Evolutionary conservation across 2,113 vertebrate species (phyloP), one percentile per base, ranked within the genome.

Genomic region (Onychorhynchus coronatus): DNA sequence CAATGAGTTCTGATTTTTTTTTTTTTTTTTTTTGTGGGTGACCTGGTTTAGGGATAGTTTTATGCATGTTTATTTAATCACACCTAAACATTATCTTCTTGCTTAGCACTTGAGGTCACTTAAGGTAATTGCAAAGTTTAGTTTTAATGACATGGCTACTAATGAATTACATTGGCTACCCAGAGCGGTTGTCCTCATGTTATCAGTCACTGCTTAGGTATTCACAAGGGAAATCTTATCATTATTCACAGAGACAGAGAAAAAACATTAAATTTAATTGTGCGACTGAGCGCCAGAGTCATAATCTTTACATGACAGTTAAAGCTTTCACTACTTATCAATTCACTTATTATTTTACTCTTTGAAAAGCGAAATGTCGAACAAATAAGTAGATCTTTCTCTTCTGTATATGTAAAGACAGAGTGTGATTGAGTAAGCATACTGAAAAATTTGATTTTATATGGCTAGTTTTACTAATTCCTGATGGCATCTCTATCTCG

Each of bases 211-310:
- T 93, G 77, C 94, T 97, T 93, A 67, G 85, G 74, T 91, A 94
- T 44, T 96, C 96, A 88, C 78, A 35, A 39, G 91, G 89, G 91
- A 96, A 97, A 92, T 95, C 78, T 75, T 86, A 93, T 81, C 46
- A 8, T 95, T 96, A 95, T 89, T 95, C 94, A 96, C 85, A 95
- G 87, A 88, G 96, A 94, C 63, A 94, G 94, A 93, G 91, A 95
- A 98, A 97, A 97, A 96, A 97, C 96, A 95, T 97, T 89, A 97
- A 89, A 97, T 97, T 97, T 97, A 97, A 97, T 98, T 97, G 97
- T 80, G 65, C 49, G 86, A 91, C 68, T 35, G 86, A 95, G 89
- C 94, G 95, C 86, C 93, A 47, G 78, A 97, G 73, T 93, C 89
- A 79, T 97, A 97, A 97, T 98, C 95, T 97, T 97, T 96, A 95